Evolutionary conservation across 2,113 vertebrate genomes (phyloP).

Genomic region (Podarcis cretensis): DNA sequence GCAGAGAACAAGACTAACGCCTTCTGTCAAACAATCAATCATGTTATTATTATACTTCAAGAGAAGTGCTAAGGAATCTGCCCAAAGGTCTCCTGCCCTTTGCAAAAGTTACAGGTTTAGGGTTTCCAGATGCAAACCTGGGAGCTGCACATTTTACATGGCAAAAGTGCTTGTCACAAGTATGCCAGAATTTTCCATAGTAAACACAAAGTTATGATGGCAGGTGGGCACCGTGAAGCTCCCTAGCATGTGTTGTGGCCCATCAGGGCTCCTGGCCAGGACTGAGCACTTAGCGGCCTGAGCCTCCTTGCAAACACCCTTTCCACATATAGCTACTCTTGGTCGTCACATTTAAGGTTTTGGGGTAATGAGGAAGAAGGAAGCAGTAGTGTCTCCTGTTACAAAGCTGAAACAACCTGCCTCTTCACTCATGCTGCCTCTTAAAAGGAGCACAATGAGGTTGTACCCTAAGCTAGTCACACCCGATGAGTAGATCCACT

Average conservation of each 20-base stretch:
- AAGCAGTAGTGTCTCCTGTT: neutral
- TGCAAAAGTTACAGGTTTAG: neutral
- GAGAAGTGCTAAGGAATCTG: neutral
- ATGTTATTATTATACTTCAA: neutral
- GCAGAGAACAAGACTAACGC: neutral
- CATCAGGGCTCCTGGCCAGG: neutral
- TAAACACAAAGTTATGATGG: neutral
- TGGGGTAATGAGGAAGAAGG: neutral
- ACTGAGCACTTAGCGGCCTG: no score
- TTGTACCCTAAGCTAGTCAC: neutral
- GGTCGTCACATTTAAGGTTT: neutral
- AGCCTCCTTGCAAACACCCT: neutral
- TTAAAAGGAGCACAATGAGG: neutral
- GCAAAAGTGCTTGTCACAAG: neutral
- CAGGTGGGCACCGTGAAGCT: no score
- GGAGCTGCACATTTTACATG: neutral
- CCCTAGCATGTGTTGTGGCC: neutral
- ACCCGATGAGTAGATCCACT: no score
- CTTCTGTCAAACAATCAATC: neutral
- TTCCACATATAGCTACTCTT: neutral
- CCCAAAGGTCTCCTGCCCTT: neutral
- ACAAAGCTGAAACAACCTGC: neutral
- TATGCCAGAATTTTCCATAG: neutral
- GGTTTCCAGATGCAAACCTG: neutral
- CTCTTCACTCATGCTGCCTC: neutral